Conservation (phyloP, 2,113 vertebrate species). For the Leucoraja erinaceus region DNA sequence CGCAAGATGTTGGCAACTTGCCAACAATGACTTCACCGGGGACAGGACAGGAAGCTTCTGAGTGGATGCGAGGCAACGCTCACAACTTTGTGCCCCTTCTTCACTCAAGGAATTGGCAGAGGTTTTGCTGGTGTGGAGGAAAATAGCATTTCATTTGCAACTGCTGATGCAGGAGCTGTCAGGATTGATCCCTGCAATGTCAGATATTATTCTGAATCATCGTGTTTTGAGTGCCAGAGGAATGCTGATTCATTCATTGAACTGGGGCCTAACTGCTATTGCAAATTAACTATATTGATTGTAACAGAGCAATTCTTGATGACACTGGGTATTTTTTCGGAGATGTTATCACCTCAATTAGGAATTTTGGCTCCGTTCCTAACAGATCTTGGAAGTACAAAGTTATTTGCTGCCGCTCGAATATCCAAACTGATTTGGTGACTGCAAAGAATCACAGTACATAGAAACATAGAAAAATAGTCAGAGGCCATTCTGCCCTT, state of each 20-base stretch:
- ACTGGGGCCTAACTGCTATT: not conserved
- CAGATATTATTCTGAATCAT: constrained; percentile 22
- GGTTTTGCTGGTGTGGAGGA: not conserved
- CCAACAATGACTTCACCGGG: not conserved
- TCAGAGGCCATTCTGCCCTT: too few species aligned
- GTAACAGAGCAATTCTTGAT: constrained; percentile 16
- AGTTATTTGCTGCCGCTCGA: not conserved
- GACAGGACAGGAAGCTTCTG: too few species aligned
- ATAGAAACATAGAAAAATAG: too few species aligned
- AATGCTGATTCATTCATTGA: constrained; percentile 22
- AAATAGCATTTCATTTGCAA: not conserved
- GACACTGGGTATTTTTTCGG: not conserved
- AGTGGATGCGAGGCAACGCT: not conserved
- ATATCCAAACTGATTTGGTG: not conserved
- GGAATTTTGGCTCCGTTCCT: constrained; percentile 21
- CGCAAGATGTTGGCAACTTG: not conserved
- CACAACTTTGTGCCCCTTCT: not conserved
- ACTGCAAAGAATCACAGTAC: too few species aligned
- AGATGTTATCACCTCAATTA: constrained; percentile 31
- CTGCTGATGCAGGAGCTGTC: constrained; percentile 1
- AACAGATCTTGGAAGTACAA: not conserved
- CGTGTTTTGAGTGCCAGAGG: not conserved
- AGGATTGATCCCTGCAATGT: not conserved
- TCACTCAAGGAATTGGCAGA: not conserved
- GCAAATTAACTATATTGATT: constrained; percentile 20